These are phyloP conservation scores for Cephus pulcher DNA, from an alignment of 2,888 invertebrate genomes.

Conservation along the genomic window DNA sequence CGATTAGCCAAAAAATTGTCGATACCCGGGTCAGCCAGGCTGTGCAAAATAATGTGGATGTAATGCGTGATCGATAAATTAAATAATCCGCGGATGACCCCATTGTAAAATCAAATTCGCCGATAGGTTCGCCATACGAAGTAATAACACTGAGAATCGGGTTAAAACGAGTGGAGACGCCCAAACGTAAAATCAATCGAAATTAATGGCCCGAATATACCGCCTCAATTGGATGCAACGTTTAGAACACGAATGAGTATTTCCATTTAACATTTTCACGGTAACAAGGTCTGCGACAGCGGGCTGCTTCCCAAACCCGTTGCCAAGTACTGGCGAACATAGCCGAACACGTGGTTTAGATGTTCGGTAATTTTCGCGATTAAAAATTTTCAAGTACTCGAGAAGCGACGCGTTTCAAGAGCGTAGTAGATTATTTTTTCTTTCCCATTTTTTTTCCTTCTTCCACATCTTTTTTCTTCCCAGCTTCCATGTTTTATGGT, in stretches of 20 bases:
- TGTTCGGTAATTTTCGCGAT: not conserved
- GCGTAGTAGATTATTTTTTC: not conserved
- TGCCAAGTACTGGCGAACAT: too few species aligned
- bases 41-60: not conserved
- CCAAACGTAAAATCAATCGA: conserved; percentile 42
- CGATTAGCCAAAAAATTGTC: not conserved
- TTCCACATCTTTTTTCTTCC: not conserved
- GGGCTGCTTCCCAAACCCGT: not conserved
- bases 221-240: conserved; percentile 24
- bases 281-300: not conserved
- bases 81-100: not conserved
- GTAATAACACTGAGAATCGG: not conserved
- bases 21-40: not conserved
- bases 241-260: conserved; percentile 17
- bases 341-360: too few species aligned
- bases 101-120: not conserved
- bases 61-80: not conserved
- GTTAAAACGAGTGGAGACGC: not conserved
- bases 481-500: not conserved
- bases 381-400: not conserved
- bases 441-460: not conserved
- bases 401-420: not conserved
- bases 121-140: conserved; percentile 1
- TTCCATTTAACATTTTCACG: conserved; percentile 24
- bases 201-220: conserved; percentile 42